phyloP scores from a whole-genome alignment of 1,140 invertebrate genomes.

The Drosophila pachea region DNA sequence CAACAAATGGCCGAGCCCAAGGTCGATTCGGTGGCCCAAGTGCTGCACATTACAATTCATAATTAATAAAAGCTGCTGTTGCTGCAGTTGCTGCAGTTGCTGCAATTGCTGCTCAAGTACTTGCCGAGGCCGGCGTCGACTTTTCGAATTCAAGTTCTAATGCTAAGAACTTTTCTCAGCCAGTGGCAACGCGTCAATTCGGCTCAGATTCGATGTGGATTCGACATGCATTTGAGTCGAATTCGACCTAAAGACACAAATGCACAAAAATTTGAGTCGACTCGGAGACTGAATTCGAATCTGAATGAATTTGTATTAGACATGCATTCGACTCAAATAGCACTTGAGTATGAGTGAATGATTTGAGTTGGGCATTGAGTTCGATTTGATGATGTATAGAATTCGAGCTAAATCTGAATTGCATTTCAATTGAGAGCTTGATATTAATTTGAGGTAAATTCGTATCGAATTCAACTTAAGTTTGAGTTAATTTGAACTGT shows the following conservation, averaged over 20 bases:
- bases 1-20: slow-evolving; percentile 42
- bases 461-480: no score
- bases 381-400: no score
- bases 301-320: neutral
- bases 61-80: slow-evolving; percentile 24
- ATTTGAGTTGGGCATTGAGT: no score
- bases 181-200: slow-evolving; percentile 16
- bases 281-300: slow-evolving; percentile 24
- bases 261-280: no score
- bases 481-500: no score
- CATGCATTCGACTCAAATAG: no score
- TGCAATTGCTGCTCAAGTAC: neutral
- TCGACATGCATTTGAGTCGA: neutral
- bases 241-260: no score
- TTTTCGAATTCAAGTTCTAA: slow-evolving; percentile 27
- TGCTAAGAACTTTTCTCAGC: slow-evolving; percentile 40
- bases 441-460: no score
- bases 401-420: neutral
- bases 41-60: slow-evolving; percentile 26
- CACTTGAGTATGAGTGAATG: no score
- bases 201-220: slow-evolving; percentile 10
- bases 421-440: no score
- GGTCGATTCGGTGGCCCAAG: slow-evolving; percentile 18
- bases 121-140: slow-evolving; percentile 27
- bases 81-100: no score